Base-by-base conservation (phyloP, 1,140 invertebrate genomes). In the Akabosia matsudoensis region DNA sequence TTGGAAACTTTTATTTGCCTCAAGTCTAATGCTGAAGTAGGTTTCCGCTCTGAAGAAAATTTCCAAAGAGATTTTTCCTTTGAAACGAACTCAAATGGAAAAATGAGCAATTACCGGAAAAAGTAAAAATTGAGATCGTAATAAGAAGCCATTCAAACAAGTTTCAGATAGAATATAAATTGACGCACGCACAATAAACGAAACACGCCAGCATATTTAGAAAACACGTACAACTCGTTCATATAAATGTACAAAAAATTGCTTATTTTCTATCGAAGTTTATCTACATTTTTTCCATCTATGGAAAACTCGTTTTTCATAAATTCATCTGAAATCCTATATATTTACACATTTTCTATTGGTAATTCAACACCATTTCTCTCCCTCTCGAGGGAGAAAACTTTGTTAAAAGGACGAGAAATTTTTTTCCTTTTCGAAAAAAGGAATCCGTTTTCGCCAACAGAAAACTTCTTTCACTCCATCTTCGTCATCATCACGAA, bases 71-170 rank as follows among this genome's bases (percentile, higher is more conserved):
- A 30, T 67, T 67, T 31, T 67, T 67, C 61, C 31, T 67, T 67
- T 30, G 61, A 67, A 13, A 31, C 13, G 61, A 67, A 67, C n/a
- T 67, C 26, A 67, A 28, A 67, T 30, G 61, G 61, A 67, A 67
- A 67, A 67, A 67, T 67, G 61, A 67, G 28, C 61, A 67, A 67
- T 67, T 67, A 67, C 61, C 22, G 4, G n/a, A 22, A 67, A 67
- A 31, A 67, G 61, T 67, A 67, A 30, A 67, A 67, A 30, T 67
- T 31, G 61, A 61, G 61, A 31, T 28, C 24, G 61, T 67, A 67
- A 67, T 30, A 67, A 67, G 61, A n/a, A n/a, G n/a, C 13, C 28
- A 31, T 67, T 67, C 31, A 4, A 67, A 31, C 37, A 7, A 67
- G 61, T 67, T 67, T 67, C 61, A 67, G 31, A 4, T 67, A 7